Base-by-base conservation (phyloP, 2,113 vertebrate genomes). In the Nansenia antarctica region DNA sequence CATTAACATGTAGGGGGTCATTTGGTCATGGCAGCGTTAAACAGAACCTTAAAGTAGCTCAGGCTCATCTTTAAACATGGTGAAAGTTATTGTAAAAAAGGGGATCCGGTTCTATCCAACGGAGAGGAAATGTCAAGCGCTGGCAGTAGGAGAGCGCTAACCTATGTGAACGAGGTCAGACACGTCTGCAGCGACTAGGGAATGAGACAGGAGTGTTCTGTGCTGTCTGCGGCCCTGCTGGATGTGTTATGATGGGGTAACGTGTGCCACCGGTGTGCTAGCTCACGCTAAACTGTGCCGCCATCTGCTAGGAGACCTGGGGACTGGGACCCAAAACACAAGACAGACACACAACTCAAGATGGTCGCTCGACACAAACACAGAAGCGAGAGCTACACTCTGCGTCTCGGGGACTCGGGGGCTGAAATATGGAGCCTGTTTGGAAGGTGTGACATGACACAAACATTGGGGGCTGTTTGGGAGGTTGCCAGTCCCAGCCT, bases 251-350 rank as follows among this genome's bases (percentile, higher is more conserved):
- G 70, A 80, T 81, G 60, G 72, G 69, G 62, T 83, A 79, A 83
- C 66, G 67, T 74, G 68, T 80, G 24, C 59, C 77, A 77, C 73
- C 72, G 65, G 69, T 71, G 54, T 52, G 45, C n/a, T 49, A 3
- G 70, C 78, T 82, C 67, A 74, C 73, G 62, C 70, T 82, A 85
- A 87, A 89, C 82, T 85, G 81, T 78, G 88, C 79, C 76, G 75
- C 89, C 89, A 90, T 90, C 89, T 90, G 87, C 77, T 86, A 31
- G 0, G 76, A 78, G 79, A 84, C 67, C 70, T 62, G 74, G 62
- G 3, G 74, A 72, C 73, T 47, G 58, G n/a, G 65, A 67, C 54
- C n/a, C 77, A 86, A 75, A 84, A 71, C 79, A 60, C 83, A 77
- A 84, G 74, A 86, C 81, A 24, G 80, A 83, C 63, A 81, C 73